phyloP scores from a whole-genome alignment of 2,888 invertebrate species.

The Agrypnus murinus region DNA sequence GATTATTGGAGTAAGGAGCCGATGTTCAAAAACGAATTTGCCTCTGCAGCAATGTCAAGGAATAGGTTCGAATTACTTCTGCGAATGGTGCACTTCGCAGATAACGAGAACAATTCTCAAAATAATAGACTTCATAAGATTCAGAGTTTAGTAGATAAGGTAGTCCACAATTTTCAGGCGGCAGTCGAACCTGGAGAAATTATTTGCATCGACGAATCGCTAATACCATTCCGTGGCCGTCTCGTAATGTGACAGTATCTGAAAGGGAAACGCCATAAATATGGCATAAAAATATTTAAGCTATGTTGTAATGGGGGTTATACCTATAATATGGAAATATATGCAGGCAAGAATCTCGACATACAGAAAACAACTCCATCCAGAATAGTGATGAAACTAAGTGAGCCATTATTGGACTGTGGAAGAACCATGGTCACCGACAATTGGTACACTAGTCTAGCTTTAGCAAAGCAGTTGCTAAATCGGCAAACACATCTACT shows the following conservation, averaged over 20 bases:
- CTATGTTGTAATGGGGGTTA: conserved; percentile 14
- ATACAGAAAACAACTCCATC: conserved; percentile 36
- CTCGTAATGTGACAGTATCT: neutral
- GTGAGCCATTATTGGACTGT: neutral
- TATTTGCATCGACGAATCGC: conserved; percentile 13
- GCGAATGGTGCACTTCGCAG: conserved; percentile 17
- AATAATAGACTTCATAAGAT: conserved; percentile 14
- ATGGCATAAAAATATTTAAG: conserved; percentile 17
- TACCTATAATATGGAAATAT: conserved; percentile 11
- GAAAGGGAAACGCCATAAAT: conserved; percentile 6
- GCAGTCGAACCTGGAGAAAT: neutral
- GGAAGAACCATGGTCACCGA: conserved; percentile 60
- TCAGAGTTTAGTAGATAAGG: conserved; percentile 16
- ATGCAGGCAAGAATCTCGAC: neutral
- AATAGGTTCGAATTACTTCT: conserved; percentile 29
- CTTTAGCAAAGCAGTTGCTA: conserved; percentile 60
- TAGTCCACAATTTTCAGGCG: neutral
- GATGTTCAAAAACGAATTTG: too few species aligned
- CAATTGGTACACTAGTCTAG: conserved; percentile 64
- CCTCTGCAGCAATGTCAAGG: neutral
- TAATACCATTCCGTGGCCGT: conserved; percentile 10
- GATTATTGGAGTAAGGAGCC: conserved; percentile 4
- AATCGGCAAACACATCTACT: conserved; percentile 61
- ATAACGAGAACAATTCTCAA: conserved; percentile 28
- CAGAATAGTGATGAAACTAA: conserved; percentile 41